Base-by-base conservation (phyloP, 2,888 invertebrate genomes). In the Mechanitis messenoides region DNA sequence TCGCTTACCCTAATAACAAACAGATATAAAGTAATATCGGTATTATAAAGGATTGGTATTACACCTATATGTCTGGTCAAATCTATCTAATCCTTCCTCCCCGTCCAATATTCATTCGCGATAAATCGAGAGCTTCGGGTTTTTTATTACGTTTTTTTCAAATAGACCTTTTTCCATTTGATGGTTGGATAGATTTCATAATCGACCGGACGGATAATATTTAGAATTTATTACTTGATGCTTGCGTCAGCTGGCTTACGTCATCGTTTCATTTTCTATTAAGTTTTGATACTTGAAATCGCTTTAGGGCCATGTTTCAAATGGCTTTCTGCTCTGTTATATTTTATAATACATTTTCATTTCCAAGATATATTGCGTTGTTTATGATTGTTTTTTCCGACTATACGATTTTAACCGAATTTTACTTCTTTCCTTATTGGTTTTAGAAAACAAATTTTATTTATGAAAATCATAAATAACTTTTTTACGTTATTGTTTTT, bases 21-120 rank as follows among this genome's bases (percentile, higher is more conserved):
- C 1, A 35, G 4, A 6, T 35, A 35, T 5, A 35, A 35, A 35
- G 35, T 6, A 2, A 1, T 6, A 35, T 35, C 35, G 35, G 35
- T 35, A 35, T 35, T 35, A 35, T 35, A 35, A 5, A 35, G 20
- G 20, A 20, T 20, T 20, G 20, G 20, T 20, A 3, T 2, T 9
- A 42, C 7, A 42, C 42, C 42, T 3, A 50, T 9, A 50, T 11
- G 31, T 28, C 28, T 6, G 50, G 28, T 50, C 31, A 11, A 50
- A 50, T 50, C 50, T 31, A 50, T 50, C 50, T 50, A 50, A 50
- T 50, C 50, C 50, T 50, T 50, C 28, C 50, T 50, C 50, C 31
- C 7, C 7, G 50, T 31, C 50, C 50, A 50, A 50, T 50, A 50
- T 50, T 47, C 47, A 47, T 47, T 50, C 50, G 31, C 31, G 50